Conservation (phyloP, 1,140 invertebrate species). For the Paraescarpia echinospica region DNA sequence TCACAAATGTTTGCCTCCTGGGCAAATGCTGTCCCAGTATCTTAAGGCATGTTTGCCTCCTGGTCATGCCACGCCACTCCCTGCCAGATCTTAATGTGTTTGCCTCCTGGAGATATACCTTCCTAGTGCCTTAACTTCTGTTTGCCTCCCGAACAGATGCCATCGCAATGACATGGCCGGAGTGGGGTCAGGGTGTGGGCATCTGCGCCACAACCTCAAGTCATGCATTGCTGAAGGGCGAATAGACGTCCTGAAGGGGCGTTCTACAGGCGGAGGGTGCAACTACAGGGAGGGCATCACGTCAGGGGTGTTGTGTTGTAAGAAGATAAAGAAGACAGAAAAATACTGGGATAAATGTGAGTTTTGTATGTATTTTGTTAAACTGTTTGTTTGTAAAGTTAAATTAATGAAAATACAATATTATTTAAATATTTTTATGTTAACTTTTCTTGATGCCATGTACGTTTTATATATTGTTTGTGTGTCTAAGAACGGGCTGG, state of each 20-base stretch:
- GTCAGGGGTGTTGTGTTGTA: conserved; percentile 52
- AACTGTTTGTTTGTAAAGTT: background rate
- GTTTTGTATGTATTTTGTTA: background rate
- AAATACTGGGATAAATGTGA: background rate
- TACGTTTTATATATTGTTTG: no score
- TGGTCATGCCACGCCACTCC: background rate
- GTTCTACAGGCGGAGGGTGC: conserved; percentile 31
- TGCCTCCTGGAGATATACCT: background rate
- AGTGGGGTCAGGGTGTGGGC: conserved; percentile 46
- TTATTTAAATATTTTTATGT: no score
- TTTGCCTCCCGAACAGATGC: conserved; percentile 36
- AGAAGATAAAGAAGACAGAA: conserved; percentile 29
- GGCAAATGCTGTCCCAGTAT: background rate
- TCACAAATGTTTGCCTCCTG: background rate
- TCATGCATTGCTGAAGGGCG: conserved; percentile 48
- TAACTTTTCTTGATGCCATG: no score
- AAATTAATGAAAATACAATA: background rate
- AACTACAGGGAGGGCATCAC: conserved; percentile 44
- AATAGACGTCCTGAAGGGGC: conserved; percentile 45
- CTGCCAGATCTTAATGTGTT: background rate
- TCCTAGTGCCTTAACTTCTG: background rate
- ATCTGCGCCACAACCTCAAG: conserved; percentile 36
- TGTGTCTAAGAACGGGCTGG: no score
- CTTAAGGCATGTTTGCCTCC: background rate
- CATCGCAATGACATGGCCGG: conserved; percentile 47